Evolutionary conservation across 2,888 invertebrate species (phyloP).

Genomic region (Camptogramma bilineatum): DNA sequence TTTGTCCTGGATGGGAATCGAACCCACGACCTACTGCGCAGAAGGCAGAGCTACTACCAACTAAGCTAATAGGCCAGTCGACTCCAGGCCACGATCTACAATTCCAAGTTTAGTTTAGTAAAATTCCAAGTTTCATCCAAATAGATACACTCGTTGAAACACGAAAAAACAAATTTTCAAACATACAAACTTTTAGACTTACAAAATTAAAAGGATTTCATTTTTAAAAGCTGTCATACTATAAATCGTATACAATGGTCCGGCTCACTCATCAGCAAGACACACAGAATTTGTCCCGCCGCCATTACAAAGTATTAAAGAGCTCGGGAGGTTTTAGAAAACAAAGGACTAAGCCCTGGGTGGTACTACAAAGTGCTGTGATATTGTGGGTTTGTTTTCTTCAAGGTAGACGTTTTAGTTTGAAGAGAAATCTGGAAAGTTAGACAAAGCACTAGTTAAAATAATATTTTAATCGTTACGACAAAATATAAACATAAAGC

Average conservation of each 20-base stretch:
- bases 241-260: slow-evolving; percentile 41
- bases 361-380: slow-evolving; percentile 73
- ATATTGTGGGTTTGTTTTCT: slow-evolving; percentile 70
- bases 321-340: slow-evolving; percentile 70
- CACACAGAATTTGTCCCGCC: slow-evolving; percentile 65
- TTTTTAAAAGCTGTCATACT: neutral
- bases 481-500: too few species aligned
- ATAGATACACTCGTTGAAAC: too few species aligned
- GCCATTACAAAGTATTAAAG: slow-evolving; percentile 77
- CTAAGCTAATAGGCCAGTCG: too few species aligned
- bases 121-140: too few species aligned
- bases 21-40: too few species aligned
- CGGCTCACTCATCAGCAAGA: slow-evolving; percentile 56
- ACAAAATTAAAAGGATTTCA: too few species aligned
- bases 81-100: too few species aligned
- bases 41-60: too few species aligned
- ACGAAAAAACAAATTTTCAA: too few species aligned
- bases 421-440: slow-evolving; percentile 58
- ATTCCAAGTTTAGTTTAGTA: too few species aligned
- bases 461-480: neutral
- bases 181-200: too few species aligned
- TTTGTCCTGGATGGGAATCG: too few species aligned
- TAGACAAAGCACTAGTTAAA: neutral
- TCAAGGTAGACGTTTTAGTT: slow-evolving; percentile 71
- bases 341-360: slow-evolving; percentile 76